Conservation (phyloP, 1,140 invertebrate species). For the Choristoneura fumiferana region DNA sequence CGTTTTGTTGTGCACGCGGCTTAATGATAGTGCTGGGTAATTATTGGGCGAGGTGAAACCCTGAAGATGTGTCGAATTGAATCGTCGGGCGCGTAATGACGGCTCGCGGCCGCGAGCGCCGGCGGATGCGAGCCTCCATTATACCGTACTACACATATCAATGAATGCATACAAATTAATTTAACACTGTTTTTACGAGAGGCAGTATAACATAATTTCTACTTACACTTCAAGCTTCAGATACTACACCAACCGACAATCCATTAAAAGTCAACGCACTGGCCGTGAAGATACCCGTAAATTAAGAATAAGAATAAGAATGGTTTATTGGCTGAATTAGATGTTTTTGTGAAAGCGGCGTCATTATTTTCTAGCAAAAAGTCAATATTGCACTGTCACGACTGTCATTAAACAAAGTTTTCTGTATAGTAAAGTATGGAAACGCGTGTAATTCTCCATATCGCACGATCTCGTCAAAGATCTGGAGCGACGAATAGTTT, state of each 20-base stretch:
- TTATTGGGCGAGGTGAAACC: constrained; percentile 74
- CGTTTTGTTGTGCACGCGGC: constrained; percentile 67
- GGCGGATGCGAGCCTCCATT: constrained; percentile 39
- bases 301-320: no score
- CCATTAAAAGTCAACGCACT: not conserved
- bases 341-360: constrained; percentile 35
- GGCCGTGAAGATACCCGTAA: constrained; percentile 19
- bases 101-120: constrained; percentile 19
- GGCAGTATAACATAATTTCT: not conserved
- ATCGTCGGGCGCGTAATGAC: constrained; percentile 48
- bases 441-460: constrained; percentile 61
- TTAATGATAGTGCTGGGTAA: constrained; percentile 69
- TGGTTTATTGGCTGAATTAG: no score
- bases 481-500: constrained; percentile 62
- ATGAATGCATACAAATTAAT: constrained; percentile 56
- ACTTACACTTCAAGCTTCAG: constrained; percentile 9
- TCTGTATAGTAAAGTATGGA: constrained; percentile 60
- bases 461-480: constrained; percentile 59
- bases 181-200: constrained; percentile 46
- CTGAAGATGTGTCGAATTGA: constrained; percentile 76
- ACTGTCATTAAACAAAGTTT: constrained; percentile 61
- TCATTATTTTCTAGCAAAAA: constrained; percentile 44
- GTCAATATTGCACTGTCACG: constrained; percentile 53
- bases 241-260: not conserved
- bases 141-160: constrained; percentile 46